phyloP scores from a whole-genome alignment of 2,113 vertebrate genomes.

The Ptychochromis oligacanthus region DNA sequence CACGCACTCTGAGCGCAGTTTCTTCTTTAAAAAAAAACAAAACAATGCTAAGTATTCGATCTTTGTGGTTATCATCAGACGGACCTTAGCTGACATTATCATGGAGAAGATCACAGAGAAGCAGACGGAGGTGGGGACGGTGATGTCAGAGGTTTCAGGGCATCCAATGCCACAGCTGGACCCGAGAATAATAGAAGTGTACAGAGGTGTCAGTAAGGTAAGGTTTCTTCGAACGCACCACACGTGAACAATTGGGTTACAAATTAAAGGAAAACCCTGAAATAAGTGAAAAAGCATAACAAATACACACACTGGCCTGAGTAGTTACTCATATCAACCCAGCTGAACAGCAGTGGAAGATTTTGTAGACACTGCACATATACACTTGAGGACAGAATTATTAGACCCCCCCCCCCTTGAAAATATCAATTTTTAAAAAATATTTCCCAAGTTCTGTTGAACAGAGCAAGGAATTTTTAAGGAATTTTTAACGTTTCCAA shows the following conservation, averaged over 20 bases:
- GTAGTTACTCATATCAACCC: neutral
- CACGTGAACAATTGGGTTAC: neutral
- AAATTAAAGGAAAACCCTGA: neutral
- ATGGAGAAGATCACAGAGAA: constrained; percentile 99
- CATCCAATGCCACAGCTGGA: constrained; percentile 89
- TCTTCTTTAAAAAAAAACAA: no score
- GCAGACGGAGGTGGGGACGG: constrained; percentile 92
- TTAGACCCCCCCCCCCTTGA: no score
- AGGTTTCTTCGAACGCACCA: neutral
- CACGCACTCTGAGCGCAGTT: fast-evolving
- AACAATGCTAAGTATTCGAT: neutral
- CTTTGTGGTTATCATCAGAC: constrained; percentile 72
- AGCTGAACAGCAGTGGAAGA: neutral
- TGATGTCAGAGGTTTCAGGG: constrained; percentile 90
- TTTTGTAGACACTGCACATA: neutral
- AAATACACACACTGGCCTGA: neutral
- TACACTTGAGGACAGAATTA: no score
- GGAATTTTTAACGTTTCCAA: no score
- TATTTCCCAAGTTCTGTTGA: no score
- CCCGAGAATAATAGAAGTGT: constrained; percentile 90
- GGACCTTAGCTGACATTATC: constrained; percentile 94
- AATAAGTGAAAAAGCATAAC: neutral
- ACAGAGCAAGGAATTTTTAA: no score
- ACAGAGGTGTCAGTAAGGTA: constrained; percentile 91
- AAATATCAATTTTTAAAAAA: no score